Conservation (phyloP, 2,888 invertebrate genomes). For the Aphidoletes aphidimyza region DNA sequence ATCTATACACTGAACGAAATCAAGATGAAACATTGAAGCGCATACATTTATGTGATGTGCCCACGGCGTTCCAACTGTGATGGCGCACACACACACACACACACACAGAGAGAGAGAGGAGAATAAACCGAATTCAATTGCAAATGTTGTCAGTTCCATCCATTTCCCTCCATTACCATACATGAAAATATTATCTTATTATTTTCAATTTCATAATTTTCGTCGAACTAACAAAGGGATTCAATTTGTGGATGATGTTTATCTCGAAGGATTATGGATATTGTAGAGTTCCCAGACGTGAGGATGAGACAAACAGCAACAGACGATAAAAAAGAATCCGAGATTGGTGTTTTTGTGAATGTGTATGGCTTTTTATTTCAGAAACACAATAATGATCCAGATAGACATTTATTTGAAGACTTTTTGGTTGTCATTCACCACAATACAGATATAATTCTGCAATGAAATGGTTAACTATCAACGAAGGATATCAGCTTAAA, state of each 20-base stretch:
- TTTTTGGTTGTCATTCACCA: not conserved
- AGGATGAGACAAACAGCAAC: not conserved
- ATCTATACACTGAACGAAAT: not conserved
- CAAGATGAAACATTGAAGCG: not conserved
- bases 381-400: not conserved
- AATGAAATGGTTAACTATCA: not conserved
- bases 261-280: not conserved
- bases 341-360: not conserved
- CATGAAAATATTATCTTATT: not conserved
- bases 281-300: not conserved
- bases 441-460: too few relatives aligned
- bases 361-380: not conserved
- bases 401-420: not conserved
- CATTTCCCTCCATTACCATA: not conserved
- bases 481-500: not conserved
- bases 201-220: constrained; percentile 38
- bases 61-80: not conserved
- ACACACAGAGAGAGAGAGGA: too few relatives aligned
- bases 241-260: constrained; percentile 1
- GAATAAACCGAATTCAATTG: not conserved
- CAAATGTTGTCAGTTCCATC: not conserved
- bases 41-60: not conserved
- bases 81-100: too few relatives aligned
- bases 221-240: not conserved
- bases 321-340: not conserved